Conservation (phyloP, 2,113 vertebrate genomes). For the Tiliqua scincoides region DNA sequence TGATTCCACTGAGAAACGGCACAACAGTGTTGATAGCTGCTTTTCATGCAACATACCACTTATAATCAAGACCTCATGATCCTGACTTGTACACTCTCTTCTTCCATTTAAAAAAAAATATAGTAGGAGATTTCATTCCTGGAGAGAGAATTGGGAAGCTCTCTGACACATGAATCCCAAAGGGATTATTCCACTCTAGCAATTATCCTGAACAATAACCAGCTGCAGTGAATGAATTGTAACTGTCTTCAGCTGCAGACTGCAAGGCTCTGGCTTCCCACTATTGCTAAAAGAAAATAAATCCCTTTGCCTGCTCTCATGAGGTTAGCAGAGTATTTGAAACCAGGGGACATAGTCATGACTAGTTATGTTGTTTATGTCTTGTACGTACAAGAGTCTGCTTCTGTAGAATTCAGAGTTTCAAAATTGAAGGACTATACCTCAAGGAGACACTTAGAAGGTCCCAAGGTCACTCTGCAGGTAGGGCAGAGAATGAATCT, state of each 20-base stretch:
- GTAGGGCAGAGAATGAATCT: too few relatives aligned
- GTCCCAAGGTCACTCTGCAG: too few relatives aligned
- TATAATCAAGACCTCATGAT: not conserved
- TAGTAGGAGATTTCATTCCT: conserved; percentile 41
- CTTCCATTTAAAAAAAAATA: conserved; percentile 22
- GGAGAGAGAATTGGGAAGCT: conserved; percentile 6
- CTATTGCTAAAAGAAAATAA: conserved; percentile 37
- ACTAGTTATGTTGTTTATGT: not conserved
- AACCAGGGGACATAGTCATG: conserved; percentile 40
- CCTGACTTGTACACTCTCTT: conserved; percentile 26
- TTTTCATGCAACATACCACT: conserved; percentile 18
- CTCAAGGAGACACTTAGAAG: too few relatives aligned
- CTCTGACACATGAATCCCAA: not conserved
- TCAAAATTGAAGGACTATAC: too few relatives aligned
- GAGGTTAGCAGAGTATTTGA: conserved; percentile 21
- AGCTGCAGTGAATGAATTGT: conserved; percentile 50
- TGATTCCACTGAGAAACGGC: not conserved
- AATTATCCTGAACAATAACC: conserved; percentile 58
- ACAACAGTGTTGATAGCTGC: conserved; percentile 24
- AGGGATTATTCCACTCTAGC: conserved; percentile 24
- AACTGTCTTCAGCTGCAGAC: not conserved
- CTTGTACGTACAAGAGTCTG: too few relatives aligned
- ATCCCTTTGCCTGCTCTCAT: conserved; percentile 27
- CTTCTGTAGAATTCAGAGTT: too few relatives aligned
- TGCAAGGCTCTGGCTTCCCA: conserved; percentile 25